These are phyloP conservation scores for Ischnura elegans DNA, from an alignment of 2,888 invertebrate species.

Conservation along the genomic window DNA sequence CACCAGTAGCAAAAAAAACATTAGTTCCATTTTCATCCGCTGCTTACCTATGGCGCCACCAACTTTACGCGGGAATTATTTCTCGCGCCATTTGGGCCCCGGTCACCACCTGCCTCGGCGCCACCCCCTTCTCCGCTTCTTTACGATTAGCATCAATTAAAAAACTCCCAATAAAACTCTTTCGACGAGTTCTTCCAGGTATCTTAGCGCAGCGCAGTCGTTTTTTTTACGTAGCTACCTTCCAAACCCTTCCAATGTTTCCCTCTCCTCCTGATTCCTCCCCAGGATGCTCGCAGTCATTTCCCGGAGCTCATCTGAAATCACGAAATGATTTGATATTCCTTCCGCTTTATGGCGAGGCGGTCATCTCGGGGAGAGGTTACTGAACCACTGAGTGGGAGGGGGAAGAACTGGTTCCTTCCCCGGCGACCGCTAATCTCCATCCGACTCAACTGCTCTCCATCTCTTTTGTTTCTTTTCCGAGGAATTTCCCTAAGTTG, in stretches of 20 bases:
- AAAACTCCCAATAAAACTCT: not conserved
- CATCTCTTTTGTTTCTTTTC: not conserved
- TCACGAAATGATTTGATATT: constrained; percentile 25
- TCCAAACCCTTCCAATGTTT: not conserved
- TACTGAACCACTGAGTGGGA: constrained; percentile 1
- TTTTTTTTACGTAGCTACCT: no score
- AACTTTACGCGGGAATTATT: not conserved
- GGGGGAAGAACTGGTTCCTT: constrained; percentile 34
- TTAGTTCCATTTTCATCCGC: no score
- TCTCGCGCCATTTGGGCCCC: not conserved
- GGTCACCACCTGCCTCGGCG: not conserved
- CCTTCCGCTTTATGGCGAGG: constrained; percentile 21
- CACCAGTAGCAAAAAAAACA: no score
- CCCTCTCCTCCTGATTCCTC: not conserved
- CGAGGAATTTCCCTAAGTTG: constrained; percentile 49
- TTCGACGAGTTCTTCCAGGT: not conserved
- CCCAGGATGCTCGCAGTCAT: not conserved
- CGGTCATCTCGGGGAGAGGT: constrained; percentile 4
- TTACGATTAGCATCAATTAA: not conserved
- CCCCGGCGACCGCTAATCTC: not conserved
- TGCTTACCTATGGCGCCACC: no score
- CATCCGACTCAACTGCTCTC: not conserved
- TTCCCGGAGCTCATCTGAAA: constrained; percentile 17
- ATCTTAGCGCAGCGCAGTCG: not conserved
- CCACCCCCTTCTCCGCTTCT: not conserved